A percentile compares a stretch with the other conserved stretches of the same genome.
Evolutionary conservation across 2,113 vertebrate species (phyloP).

Genomic region (Bubalus kerabau): DNA sequence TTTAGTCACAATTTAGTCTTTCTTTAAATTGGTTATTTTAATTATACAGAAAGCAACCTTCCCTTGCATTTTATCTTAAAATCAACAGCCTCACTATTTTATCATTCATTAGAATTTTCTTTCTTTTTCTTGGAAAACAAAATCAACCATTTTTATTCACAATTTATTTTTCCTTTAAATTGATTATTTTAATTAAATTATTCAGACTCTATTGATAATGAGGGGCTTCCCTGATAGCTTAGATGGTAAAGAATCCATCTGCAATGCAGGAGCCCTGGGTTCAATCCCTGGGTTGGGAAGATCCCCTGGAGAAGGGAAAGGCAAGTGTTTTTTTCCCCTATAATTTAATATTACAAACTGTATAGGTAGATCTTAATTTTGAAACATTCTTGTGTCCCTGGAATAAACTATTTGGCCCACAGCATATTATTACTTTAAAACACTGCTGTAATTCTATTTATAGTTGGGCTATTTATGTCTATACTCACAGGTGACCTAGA

Average conservation of each 20-base stretch:
- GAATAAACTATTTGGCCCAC: neutral
- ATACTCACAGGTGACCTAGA: neutral
- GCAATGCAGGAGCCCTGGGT: no score
- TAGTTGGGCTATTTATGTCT: neutral
- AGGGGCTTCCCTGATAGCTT: neutral
- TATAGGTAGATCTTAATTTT: neutral
- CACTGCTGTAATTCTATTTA: neutral
- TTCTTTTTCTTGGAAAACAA: neutral
- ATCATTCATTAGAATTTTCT: neutral
- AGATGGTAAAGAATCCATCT: no score
- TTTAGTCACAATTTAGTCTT: neutral
- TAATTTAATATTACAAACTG: neutral
- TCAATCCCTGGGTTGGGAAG: no score
- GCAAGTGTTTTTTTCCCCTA: neutral
- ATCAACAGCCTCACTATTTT: neutral
- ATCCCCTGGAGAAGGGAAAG: no score
- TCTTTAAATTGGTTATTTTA: neutral
- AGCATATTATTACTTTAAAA: neutral
- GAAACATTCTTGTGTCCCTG: neutral
- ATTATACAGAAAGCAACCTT: neutral
- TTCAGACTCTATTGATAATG: neutral
- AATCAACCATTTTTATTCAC: neutral
- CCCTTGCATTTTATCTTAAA: neutral
- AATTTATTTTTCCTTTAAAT: constrained; percentile 13
- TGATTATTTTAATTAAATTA: neutral